A percentile compares a stretch with the other conserved stretches of the same genome.
phyloP scores from a whole-genome alignment of 2,797 vertebrate genomes.

The Semaprochilodus insignis region DNA sequence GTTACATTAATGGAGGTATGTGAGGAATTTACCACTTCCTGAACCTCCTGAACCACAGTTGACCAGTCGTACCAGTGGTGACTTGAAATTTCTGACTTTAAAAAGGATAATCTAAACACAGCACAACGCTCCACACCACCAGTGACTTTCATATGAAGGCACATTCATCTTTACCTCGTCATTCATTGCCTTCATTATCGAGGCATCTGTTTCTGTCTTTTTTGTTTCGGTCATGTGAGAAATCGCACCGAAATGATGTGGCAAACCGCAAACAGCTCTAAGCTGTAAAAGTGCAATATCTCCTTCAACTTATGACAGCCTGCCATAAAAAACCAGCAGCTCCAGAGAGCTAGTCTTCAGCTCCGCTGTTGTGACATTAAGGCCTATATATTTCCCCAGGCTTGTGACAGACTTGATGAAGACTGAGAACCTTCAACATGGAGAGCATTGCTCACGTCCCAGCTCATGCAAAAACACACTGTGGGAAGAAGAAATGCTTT shows the following conservation, averaged over 20 bases:
- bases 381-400: neutral
- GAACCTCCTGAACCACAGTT: too few species aligned
- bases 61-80: too few species aligned
- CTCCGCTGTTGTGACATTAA: neutral
- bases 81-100: neutral
- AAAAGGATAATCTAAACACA: neutral
- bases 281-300: slow-evolving; percentile 3
- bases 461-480: neutral
- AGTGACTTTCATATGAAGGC: neutral
- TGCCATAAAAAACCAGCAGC: slow-evolving; percentile 1
- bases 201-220: slow-evolving; percentile 27
- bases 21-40: too few species aligned
- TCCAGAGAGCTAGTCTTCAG: neutral
- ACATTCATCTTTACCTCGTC: neutral
- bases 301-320: slow-evolving; percentile 1
- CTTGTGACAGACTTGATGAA: neutral
- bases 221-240: slow-evolving; percentile 33
- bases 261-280: slow-evolving; percentile 1
- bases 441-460: neutral
- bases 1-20: too few species aligned
- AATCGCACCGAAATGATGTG: slow-evolving; percentile 15
- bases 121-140: neutral
- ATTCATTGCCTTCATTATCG: slow-evolving; percentile 12
- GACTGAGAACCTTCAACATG: neutral
- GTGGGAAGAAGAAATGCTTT: neutral